Evolutionary conservation across 2,888 invertebrate species (phyloP), one percentile per base, ranked within the genome.

Genomic region (Shargacucullia verbasci): DNA sequence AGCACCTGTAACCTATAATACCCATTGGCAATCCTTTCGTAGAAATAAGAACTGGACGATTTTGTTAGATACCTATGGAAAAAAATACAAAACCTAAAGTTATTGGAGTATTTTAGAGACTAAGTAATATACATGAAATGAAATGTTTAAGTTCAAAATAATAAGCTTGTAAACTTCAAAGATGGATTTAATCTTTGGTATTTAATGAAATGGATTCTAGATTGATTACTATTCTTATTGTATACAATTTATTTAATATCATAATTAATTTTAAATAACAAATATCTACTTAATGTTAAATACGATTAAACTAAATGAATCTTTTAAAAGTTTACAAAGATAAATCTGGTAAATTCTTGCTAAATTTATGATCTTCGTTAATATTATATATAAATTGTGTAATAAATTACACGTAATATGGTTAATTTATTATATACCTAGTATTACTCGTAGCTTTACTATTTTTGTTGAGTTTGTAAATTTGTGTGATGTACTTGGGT

Each of bases 101-200:
- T n/a, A n/a, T n/a, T n/a, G n/a, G n/a, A n/a, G n/a, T n/a, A n/a
- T n/a, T n/a, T n/a, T n/a, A n/a, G n/a, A n/a, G n/a, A n/a, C n/a
- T n/a, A n/a, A n/a, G n/a, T n/a, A n/a, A n/a, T n/a, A n/a, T n/a
- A n/a, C n/a, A 20, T 20, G 20, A 20, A 20, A 12, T 10, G 35
- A 12, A 29, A 25, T 20, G 20, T 39, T 4, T 13, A 29, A 13
- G 4, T 41, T 31, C 2, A 29, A 41, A 41, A 41, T 29, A 43
- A 31, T 27, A 11, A 43, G 29, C 14, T 13, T 43, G 31, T 12
- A 27, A 27, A 38, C n/a, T n/a, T 34, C 33, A 49, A 41, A 25
- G 33, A 49, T 34, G 15, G 25, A 34, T 49, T 40, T 49, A 49
- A 40, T 49, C 35, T 47, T 48, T 48, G 55, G 56, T 43, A 40